Base-by-base conservation (phyloP, 2,113 vertebrate species). In the Rana temporaria region DNA sequence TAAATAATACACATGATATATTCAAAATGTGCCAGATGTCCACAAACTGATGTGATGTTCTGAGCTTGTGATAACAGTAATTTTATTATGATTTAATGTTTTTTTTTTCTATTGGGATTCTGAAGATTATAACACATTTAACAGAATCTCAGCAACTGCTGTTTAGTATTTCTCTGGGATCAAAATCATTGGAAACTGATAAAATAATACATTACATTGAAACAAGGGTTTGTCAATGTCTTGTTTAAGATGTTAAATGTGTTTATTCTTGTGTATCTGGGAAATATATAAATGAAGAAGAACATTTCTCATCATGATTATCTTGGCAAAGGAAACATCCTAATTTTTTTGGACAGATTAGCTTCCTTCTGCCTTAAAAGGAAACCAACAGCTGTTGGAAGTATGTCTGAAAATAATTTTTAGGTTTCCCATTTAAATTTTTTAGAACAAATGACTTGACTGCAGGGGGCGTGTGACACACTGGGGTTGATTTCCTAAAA, bases 1-100 rank as follows among this genome's bases (percentile, higher is more conserved):
- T 73, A 17, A 64, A 71, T 53, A n/a, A 22, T 48, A 12, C 19
- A 4, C 12, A 17, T 81, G 69, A 81, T 81, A 34, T 73, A 34
- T 64, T 64, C 69, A 69, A 81, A 81, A 81, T 81, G 79, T 73
- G 38, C n/a, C 55, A 52, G 30, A 48, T 48, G 20, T 78, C 6
- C 6, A n/a, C 24, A 42, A 6, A 20, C 64, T 71, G 32, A 19
- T 52, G 59, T 60, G 66, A 71, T 57, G 42, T 48, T 12, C 42
- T 48, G 42, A 48, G 42, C 9, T 48, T 38, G 20, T 62, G 22
- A 19, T 63, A 55, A 19, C 57, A 42, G 63, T 18, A 34, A 17
- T 20, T 79, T 69, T 12, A 16, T 8, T 34, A 9, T 71, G 22
- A 73, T 81, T 71, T 42, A 70, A 32, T 62, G 34, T 14, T 70